Percentiles rank a stretch among this genome's conserved stretches.
These are phyloP conservation scores for Merops nubicus DNA, from an alignment of 2,113 vertebrate genomes.

Conservation along the genomic window DNA sequence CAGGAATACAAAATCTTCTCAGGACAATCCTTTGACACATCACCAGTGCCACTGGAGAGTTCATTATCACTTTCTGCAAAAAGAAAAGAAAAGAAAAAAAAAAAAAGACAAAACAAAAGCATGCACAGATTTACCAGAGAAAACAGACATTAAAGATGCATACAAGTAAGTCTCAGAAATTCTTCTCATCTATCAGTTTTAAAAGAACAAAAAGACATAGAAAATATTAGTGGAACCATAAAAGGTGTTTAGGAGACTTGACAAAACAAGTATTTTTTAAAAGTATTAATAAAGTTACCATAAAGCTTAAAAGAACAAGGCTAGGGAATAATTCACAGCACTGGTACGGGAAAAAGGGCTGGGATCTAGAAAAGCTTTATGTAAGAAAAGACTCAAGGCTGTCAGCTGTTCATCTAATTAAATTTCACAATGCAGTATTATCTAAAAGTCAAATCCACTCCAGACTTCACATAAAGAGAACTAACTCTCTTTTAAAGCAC, in stretches of 20 bases:
- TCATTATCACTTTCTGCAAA: constrained; percentile 94
- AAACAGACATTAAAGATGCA: background rate
- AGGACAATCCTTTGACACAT: constrained; percentile 98
- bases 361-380: background rate
- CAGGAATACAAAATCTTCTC: constrained; percentile 98
- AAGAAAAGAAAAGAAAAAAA: background rate
- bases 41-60: constrained; percentile 95
- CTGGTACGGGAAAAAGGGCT: background rate
- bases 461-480: background rate
- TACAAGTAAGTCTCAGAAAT: background rate
- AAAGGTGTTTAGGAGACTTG: background rate
- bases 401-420: background rate
- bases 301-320: background rate
- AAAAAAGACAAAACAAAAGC: background rate
- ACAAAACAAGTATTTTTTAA: background rate
- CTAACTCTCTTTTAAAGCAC: background rate
- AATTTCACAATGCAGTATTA: background rate
- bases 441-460: background rate
- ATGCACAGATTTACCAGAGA: constrained; percentile 10
- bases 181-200: background rate
- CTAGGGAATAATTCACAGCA: background rate
- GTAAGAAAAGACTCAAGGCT: background rate
- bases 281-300: background rate
- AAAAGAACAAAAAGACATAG: background rate
- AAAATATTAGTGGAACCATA: background rate